Base-by-base conservation (phyloP, 2,113 vertebrate genomes). In the Takifugu flavidus region DNA sequence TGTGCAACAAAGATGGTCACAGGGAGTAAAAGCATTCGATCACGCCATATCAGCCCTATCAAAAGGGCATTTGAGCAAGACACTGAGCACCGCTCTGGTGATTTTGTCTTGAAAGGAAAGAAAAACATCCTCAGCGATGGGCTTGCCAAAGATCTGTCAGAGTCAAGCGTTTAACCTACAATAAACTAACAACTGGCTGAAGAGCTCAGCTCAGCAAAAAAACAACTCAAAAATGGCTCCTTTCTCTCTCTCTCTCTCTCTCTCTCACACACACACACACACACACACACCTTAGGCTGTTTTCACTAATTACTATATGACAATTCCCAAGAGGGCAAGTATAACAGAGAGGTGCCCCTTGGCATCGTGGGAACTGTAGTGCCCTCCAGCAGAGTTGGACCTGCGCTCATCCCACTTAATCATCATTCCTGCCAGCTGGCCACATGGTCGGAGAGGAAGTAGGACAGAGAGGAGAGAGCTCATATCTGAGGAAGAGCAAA, bases 381-480 rank as follows among this genome's bases (percentile, higher is more conserved):
- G 56, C 60, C 82, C 75, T 62, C 28, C 26, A 46, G 81, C 79
- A 49, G 67, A 1, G 53, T 56, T 73, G 74, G 74, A 81, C 75
- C 71, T 77, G 74, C 47, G 59, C 71, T 66, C 75, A 74, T 85
- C 63, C 74, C 62, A 75, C 69, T 84, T 78, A 78, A 81, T 88
- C 85, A 87, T 59, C 49, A 4, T 7, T 25, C 49, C 66, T 80
- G 61, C 67, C 62, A 70, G 56, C 49, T 73, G 70, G 68, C 79
- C 86, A 87, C 79, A 53, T 87, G 85, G 80, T 49, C 64, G 52
- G 49, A 34, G 43, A 77, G 69, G 77, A 89, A 84, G 82, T 88
- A 87, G 86, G 86, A 53, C 83, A 88, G 67, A 76, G 59, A 34
- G 78, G 56, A 56, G 62, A 43, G 49, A 29, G 65, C 13, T 47